These are phyloP conservation scores for Gymnocheta viridis DNA, from an alignment of 2,888 invertebrate genomes.

Conservation along the genomic window DNA sequence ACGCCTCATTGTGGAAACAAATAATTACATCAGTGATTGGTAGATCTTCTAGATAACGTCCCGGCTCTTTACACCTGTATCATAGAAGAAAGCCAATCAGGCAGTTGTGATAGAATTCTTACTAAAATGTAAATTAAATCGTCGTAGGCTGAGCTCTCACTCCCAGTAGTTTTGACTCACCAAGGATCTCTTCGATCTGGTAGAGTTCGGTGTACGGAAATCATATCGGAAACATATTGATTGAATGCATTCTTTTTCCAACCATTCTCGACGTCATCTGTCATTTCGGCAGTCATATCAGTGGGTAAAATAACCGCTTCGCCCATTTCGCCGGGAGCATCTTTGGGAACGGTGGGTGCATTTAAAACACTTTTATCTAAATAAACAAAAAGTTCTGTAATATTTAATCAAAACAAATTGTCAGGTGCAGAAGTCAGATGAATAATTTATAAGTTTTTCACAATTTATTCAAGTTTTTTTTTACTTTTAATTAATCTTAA, in stretches of 20 bases:
- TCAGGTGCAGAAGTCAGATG: no score
- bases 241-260: constrained; percentile 99
- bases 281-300: constrained; percentile 92
- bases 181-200: constrained; percentile 97
- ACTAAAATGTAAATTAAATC: no score
- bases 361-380: constrained; percentile 87
- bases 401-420: no score
- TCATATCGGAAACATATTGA: constrained; percentile 98
- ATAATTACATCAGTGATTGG: constrained; percentile 95
- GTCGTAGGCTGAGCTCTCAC: no score
- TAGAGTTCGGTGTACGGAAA: constrained; percentile 95
- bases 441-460: no score
- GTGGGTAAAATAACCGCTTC: constrained; percentile 92
- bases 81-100: neutral
- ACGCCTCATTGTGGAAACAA: constrained; percentile 99
- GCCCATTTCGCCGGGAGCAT: constrained; percentile 91
- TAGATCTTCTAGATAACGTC: constrained; percentile 86
- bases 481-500: no score
- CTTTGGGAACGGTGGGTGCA: constrained; percentile 85
- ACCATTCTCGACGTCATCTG: constrained; percentile 94
- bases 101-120: neutral
- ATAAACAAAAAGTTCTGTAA: constrained; percentile 59
- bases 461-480: no score
- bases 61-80: constrained; percentile 91
- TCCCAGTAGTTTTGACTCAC: constrained; percentile 84